Conservation (phyloP, 2,113 vertebrate genomes). For the Edolisoma coerulescens region DNA sequence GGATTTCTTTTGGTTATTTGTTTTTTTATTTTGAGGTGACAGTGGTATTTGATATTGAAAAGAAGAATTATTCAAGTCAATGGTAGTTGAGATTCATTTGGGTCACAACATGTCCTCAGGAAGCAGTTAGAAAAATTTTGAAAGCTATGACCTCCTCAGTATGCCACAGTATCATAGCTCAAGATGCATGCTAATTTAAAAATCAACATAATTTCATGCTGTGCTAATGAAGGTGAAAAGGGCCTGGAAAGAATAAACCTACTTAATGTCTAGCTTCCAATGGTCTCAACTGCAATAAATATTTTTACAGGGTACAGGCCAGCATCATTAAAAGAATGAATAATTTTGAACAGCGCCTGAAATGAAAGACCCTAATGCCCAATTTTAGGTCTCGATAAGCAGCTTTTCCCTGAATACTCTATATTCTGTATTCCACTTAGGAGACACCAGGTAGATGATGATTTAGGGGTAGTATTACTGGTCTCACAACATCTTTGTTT, state of each 20-base stretch:
- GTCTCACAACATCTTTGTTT: background rate
- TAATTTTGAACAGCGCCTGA: background rate
- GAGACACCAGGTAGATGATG: background rate
- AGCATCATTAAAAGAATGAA: background rate
- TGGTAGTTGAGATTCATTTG: background rate
- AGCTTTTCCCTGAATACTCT: background rate
- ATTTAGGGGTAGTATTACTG: background rate
- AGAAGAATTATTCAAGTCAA: background rate
- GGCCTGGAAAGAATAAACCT: background rate
- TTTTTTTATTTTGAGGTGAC: background rate
- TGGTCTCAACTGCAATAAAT: background rate
- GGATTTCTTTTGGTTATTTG: background rate
- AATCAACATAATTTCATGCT: background rate
- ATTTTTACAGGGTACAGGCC: background rate
- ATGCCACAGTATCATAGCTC: accelerated
- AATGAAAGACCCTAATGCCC: background rate
- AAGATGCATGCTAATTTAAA: background rate
- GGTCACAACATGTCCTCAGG: background rate
- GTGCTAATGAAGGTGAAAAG: background rate
- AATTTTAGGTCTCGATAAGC: background rate
- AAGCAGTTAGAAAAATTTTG: background rate
- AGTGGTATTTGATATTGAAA: background rate
- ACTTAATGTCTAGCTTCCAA: background rate
- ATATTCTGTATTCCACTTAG: too few species aligned
- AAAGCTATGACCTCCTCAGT: background rate